phyloP scores from a whole-genome alignment of 2,797 vertebrate species.

The Pelochelys cantorii region DNA sequence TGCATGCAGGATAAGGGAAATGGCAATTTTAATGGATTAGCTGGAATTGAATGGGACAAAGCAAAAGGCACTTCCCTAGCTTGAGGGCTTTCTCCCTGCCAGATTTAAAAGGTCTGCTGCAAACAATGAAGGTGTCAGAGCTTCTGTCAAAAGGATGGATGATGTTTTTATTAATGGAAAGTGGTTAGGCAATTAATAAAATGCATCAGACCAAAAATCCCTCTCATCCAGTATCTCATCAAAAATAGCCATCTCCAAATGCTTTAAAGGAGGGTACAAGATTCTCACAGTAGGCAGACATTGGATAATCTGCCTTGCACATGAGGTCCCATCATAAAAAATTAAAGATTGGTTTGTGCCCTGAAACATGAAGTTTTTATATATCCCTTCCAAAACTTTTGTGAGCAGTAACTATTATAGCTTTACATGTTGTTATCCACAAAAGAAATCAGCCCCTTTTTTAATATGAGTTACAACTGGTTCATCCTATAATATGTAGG shows the following conservation, averaged over 20 bases:
- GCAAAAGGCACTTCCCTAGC: not conserved
- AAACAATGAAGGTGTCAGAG: rapidly evolving
- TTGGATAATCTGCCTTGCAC: rapidly evolving
- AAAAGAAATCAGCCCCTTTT: not conserved
- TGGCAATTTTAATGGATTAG: not conserved
- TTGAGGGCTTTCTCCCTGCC: not conserved
- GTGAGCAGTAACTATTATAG: rapidly evolving
- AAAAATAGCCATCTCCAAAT: rapidly evolving
- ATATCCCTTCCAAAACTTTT: not conserved
- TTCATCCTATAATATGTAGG: not conserved
- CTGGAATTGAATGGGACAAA: not conserved
- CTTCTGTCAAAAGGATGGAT: not conserved
- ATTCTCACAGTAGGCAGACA: rapidly evolving
- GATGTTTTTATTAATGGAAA: rapidly evolving
- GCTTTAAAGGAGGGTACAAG: rapidly evolving
- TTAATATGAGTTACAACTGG: not conserved
- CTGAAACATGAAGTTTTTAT: not conserved
- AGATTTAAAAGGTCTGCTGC: not conserved
- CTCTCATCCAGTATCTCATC: rapidly evolving
- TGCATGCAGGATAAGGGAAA: not conserved
- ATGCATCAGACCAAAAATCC: not conserved
- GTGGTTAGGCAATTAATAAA: not conserved
- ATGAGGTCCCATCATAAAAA: rapidly evolving
- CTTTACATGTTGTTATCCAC: not conserved
- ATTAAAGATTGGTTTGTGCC: rapidly evolving